Evolutionary conservation across 1,140 invertebrate species (phyloP), one percentile per base, ranked within the genome.

Genomic region (Asobara japonica): DNA sequence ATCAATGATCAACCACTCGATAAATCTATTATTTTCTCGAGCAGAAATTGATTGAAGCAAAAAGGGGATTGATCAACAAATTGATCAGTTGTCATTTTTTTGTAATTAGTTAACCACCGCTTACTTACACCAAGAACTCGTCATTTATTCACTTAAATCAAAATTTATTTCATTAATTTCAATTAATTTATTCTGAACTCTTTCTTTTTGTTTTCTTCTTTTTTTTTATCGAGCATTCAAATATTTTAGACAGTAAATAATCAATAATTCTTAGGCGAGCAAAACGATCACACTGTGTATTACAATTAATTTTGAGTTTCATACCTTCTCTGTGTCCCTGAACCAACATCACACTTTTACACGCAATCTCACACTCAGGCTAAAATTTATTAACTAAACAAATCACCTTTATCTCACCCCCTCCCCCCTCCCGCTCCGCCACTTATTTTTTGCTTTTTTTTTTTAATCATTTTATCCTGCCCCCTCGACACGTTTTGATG

Each of bases 391-490:
- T 20, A 51, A 51, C 18, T 51, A 51, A 51, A 51, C 11, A n/a
- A n/a, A n/a, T n/a, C n/a, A n/a, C n/a, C n/a, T n/a, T n/a, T n/a
- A n/a, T n/a, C 45, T 51, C 45, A 51, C 20, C 8, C 18, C 20
- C 51, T 16, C 27, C 41, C 60, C 71, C n/a, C 41, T 41, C 41
- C 71, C 67, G 61, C 41, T 70, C 33, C 31, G 41, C 71, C 70
- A 16, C 48, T 48, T 56, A 69, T 69, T 45, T 70, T 33, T 62
- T 41, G 41, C 20, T 74, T 38, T n/a, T 70, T 65, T 65, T 48
- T 18, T 69, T 67, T 65, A 41, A 45, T 65, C 51, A 62, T 38
- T 51, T 69, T 27, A 41, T 18, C 60, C 45, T 56, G 51, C 18
- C 51, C 2, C 22, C 51, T 11, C 2, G 22, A 56, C 7, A 56